Conservation (phyloP, 2,113 vertebrate genomes). For the Nestor notabilis region DNA sequence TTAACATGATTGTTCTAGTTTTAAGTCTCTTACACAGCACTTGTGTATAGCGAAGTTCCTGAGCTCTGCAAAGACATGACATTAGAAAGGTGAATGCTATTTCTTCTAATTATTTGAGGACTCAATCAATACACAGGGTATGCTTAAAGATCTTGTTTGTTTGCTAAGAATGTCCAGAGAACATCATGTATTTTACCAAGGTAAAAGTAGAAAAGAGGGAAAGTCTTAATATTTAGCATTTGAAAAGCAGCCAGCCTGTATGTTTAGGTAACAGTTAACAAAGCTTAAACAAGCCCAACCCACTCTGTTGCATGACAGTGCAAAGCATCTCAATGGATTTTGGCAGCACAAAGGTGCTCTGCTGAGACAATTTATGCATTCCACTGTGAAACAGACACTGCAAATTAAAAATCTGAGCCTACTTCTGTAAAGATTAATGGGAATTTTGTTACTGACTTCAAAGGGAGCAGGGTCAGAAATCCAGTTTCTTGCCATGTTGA, state of each 20-base stretch:
- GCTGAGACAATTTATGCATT: not conserved
- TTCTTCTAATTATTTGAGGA: not conserved
- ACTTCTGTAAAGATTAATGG: not conserved
- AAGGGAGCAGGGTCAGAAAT: not conserved
- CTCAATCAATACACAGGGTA: not conserved
- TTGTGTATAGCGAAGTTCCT: not conserved
- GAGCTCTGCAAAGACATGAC: not conserved
- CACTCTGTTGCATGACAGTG: not conserved
- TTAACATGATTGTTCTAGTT: not conserved
- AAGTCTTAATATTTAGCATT: not conserved
- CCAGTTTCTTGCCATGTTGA: not conserved
- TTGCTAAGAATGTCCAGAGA: not conserved
- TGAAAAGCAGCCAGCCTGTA: not conserved
- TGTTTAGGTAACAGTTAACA: not conserved
- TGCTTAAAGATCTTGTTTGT: not conserved
- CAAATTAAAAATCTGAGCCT: not conserved
- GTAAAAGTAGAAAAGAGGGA: not conserved
- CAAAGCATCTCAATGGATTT: not conserved
- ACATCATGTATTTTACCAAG: not conserved
- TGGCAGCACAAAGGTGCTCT: not conserved
- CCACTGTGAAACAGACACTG: not conserved
- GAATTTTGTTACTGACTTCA: not conserved
- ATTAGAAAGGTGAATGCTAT: not conserved
- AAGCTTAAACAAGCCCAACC: not conserved
- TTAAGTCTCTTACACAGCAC: not conserved